Conservation (phyloP, 2,113 vertebrate genomes). For the Centropus bengalensis region DNA sequence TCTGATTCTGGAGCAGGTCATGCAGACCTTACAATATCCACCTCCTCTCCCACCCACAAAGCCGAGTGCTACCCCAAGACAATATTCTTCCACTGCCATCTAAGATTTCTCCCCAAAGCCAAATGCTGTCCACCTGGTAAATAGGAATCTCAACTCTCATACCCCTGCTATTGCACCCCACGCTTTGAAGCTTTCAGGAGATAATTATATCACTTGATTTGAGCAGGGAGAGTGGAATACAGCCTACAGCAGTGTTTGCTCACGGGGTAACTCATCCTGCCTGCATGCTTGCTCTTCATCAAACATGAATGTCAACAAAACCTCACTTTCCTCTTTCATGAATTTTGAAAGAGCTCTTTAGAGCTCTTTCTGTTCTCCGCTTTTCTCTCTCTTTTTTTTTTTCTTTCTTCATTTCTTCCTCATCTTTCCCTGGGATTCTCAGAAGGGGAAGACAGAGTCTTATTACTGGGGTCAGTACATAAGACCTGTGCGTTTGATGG, state of each 20-base stretch:
- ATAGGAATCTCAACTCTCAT: not conserved
- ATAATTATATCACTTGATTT: slow-evolving; percentile 41
- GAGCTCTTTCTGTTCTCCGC: not conserved
- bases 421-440: not conserved
- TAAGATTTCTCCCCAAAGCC: not conserved
- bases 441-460: not conserved
- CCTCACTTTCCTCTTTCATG: slow-evolving; percentile 59
- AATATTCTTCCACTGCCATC: not conserved
- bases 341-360: slow-evolving; percentile 72
- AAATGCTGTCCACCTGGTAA: not conserved
- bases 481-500: slow-evolving; percentile 4
- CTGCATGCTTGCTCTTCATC: slow-evolving; percentile 58
- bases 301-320: slow-evolving; percentile 77
- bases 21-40: not conserved
- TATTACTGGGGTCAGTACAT: not conserved
- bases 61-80: not conserved
- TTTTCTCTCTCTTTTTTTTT: not conserved
- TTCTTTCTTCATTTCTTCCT: not conserved
- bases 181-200: not conserved
- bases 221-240: not conserved
- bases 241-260: slow-evolving; percentile 62
- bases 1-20: not conserved
- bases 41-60: not conserved
- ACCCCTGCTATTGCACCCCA: not conserved
- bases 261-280: not conserved